Percentiles rank a stretch among this genome's conserved stretches.
Evolutionary conservation across 2,888 invertebrate species (phyloP).

Genomic region (Adelognathus sp.): DNA sequence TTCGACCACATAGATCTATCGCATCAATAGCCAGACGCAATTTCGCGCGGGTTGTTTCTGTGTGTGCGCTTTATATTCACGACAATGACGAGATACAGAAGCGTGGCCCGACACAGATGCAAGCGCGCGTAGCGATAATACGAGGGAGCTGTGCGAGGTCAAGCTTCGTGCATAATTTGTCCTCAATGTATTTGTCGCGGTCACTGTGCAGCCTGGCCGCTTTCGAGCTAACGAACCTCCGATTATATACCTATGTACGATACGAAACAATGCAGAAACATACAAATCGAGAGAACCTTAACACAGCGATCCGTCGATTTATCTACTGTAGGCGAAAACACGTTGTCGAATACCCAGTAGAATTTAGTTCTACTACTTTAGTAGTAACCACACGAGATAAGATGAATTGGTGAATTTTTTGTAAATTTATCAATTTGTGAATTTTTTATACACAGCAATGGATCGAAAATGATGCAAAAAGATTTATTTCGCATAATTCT

Average conservation of each 20-base stretch:
- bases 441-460: too few species aligned
- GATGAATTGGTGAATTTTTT: too few species aligned
- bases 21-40: constrained; percentile 11
- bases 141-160: constrained; percentile 30
- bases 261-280: background rate
- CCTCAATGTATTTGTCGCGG: constrained; percentile 48
- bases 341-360: too few species aligned
- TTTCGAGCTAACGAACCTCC: background rate
- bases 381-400: too few species aligned
- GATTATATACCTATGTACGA: constrained; percentile 3
- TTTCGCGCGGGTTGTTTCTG: constrained; percentile 25
- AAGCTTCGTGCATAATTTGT: constrained; percentile 24
- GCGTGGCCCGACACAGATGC: background rate
- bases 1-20: background rate
- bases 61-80: background rate
- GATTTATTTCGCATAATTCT: too few species aligned
- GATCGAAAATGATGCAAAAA: too few species aligned
- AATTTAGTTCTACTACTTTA: too few species aligned
- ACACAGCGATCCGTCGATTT: background rate
- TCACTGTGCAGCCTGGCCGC: background rate
- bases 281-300: background rate
- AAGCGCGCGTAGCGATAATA: constrained; percentile 44
- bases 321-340: background rate
- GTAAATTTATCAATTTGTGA: too few species aligned
- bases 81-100: background rate